Percentiles rank a stretch among this genome's conserved stretches.
Evolutionary conservation across 2,797 vertebrate species (phyloP).

Genomic region (Peromyscus aztecus): DNA sequence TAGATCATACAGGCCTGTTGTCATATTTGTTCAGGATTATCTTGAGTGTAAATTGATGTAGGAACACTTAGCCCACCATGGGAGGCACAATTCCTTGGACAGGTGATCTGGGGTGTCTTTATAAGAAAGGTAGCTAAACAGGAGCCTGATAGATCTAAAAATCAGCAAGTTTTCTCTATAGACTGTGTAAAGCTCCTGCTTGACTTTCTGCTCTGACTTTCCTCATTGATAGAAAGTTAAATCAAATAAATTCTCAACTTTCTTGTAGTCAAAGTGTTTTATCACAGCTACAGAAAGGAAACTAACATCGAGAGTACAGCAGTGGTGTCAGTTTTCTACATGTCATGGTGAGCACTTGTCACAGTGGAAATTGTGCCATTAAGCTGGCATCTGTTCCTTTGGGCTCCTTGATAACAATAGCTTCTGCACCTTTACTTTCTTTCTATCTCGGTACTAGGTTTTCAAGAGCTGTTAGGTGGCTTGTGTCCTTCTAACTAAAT

Average conservation of each 20-base stretch:
- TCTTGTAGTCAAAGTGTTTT: too few relatives aligned
- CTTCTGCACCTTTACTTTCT: conserved; percentile 64
- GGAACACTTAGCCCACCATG: background rate
- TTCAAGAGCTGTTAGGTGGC: conserved; percentile 79
- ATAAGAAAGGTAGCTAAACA: background rate
- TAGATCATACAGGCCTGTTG: background rate
- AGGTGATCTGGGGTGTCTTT: too few relatives aligned
- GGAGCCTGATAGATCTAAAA: background rate
- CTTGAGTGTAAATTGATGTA: background rate
- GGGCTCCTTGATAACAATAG: conserved; percentile 26
- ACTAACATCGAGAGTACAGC: background rate
- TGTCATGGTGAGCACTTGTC: background rate
- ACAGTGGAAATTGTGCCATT: conserved; percentile 73
- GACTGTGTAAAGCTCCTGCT: background rate
- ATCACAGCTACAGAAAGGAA: background rate
- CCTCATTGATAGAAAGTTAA: background rate
- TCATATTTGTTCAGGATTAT: background rate
- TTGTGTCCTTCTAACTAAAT: conserved; percentile 68
- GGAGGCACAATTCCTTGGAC: background rate
- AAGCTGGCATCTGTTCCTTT: conserved; percentile 41
- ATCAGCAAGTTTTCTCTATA: background rate
- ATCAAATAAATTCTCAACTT: background rate
- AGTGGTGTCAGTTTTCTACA: background rate
- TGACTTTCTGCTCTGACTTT: background rate
- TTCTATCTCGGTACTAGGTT: conserved; percentile 73